A percentile compares a stretch with the other conserved stretches of the same genome.
Evolutionary conservation across 2,797 vertebrate species (phyloP).

Genomic region (Enteromius fasciolatus): DNA sequence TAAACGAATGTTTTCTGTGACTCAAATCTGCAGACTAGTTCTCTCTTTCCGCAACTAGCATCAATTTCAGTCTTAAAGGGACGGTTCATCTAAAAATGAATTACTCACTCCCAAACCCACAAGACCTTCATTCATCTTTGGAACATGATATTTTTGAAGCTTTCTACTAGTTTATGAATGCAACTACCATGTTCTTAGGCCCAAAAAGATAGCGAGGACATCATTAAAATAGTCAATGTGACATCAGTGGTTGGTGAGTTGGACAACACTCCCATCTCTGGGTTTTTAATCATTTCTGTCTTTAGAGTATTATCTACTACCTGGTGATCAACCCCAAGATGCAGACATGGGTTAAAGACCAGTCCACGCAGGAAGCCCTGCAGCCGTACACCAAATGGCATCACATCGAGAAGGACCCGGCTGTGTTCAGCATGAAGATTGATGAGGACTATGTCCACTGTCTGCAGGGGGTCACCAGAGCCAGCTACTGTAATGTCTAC

Average conservation of each 20-base stretch:
- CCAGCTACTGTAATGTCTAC: conserved; percentile 95
- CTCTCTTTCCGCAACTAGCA: not conserved
- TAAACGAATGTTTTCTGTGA: too few relatives aligned
- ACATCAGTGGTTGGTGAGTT: not conserved
- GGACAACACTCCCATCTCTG: not conserved
- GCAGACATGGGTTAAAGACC: conserved; percentile 86
- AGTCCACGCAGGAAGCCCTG: conserved; percentile 84
- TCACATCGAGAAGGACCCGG: conserved; percentile 92
- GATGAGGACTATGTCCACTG: conserved; percentile 97
- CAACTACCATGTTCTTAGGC: not conserved
- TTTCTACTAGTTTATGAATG: too few relatives aligned
- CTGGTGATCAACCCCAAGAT: conserved; percentile 86
- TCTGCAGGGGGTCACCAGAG: conserved; percentile 93
- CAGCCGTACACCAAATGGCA: conserved; percentile 95
- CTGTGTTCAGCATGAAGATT: conserved; percentile 91
- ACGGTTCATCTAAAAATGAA: too few relatives aligned
- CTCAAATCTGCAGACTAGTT: not conserved
- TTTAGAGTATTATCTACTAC: conserved; percentile 95
- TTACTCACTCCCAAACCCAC: too few relatives aligned
- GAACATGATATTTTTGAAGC: too few relatives aligned
- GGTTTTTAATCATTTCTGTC: not conserved
- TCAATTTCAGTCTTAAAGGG: not conserved
- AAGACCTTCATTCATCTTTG: too few relatives aligned
- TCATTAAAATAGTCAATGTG: not conserved
- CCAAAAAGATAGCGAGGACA: not conserved